Conservation (phyloP, 2,797 vertebrate genomes). For the Eulemur coronatus region DNA sequence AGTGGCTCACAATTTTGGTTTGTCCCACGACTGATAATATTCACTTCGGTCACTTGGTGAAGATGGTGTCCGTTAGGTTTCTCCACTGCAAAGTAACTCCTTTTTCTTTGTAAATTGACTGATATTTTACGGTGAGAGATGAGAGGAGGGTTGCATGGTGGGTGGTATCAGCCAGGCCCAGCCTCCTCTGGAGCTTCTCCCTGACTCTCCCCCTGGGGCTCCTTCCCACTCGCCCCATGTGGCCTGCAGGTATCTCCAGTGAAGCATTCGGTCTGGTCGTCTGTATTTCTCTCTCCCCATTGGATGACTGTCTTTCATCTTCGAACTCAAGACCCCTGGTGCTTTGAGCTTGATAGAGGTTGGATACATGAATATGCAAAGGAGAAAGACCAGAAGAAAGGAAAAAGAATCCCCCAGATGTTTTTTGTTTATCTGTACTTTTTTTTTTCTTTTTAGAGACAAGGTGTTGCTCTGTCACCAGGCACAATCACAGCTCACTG, state of each 20-base stretch:
- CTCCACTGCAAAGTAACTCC: background rate
- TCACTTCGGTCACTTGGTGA: background rate
- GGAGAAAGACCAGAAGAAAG: background rate
- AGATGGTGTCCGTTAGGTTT: background rate
- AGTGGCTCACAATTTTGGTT: background rate
- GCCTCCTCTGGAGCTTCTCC: background rate
- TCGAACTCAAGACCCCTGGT: background rate
- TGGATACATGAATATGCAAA: background rate
- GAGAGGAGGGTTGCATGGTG: background rate
- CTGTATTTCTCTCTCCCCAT: background rate
- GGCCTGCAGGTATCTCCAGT: background rate
- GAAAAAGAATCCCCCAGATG: background rate
- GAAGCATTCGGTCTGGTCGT: background rate
- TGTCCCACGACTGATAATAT: background rate
- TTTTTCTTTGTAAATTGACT: background rate
- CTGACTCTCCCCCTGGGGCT: background rate
- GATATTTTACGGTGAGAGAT: background rate
- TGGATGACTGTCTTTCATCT: background rate
- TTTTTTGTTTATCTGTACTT: background rate
- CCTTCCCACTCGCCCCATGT: background rate
- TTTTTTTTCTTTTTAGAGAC: background rate
- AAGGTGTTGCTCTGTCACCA: background rate
- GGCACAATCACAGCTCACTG: no score
- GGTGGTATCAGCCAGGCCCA: background rate
- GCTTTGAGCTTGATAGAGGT: background rate